A percentile compares a stretch with the other conserved stretches of the same genome.
Evolutionary conservation across 2,797 vertebrate genomes (phyloP).

Genomic region (Yasuhikotakia modesta): DNA sequence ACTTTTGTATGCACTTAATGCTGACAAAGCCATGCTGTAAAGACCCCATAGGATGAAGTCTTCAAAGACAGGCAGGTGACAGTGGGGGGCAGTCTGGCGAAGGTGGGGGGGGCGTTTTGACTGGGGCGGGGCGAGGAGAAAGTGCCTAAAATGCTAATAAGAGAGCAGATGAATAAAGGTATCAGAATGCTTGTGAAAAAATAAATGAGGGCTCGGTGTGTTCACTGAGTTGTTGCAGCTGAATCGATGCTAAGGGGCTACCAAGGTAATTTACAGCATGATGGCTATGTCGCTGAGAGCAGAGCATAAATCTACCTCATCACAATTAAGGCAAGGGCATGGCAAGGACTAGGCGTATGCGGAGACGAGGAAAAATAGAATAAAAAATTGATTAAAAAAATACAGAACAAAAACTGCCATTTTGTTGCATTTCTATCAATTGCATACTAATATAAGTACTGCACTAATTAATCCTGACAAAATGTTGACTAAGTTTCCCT

Average conservation of each 20-base stretch:
- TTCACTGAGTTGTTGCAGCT: constrained; percentile 44
- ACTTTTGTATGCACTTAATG: constrained; percentile 19
- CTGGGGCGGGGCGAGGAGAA: neutral
- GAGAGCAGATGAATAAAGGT: neutral
- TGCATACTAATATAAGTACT: neutral
- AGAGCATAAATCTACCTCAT: constrained; percentile 71
- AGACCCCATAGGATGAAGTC: neutral
- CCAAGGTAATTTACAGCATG: constrained; percentile 69
- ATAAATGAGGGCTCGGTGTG: constrained; percentile 48
- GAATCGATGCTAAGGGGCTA: constrained; percentile 50
- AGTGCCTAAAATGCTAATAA: constrained; percentile 24
- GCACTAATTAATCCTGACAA: neutral
- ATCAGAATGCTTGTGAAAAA: constrained; percentile 1
- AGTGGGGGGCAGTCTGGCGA: constrained; percentile 4
- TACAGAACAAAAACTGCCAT: neutral
- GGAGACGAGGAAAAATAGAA: neutral
- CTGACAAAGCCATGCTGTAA: constrained; percentile 15
- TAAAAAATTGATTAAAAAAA: neutral
- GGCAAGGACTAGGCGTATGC: constrained; percentile 58
- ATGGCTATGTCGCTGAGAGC: constrained; percentile 63
- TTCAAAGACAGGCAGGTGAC: neutral
- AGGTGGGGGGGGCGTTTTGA: constrained; percentile 35
- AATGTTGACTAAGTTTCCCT: constrained; percentile 31
- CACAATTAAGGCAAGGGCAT: constrained; percentile 71
- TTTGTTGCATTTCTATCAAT: neutral